Percentiles rank a stretch among this genome's conserved stretches.
phyloP scores from a whole-genome alignment of 2,797 vertebrate genomes.

The Ara ararauna region DNA sequence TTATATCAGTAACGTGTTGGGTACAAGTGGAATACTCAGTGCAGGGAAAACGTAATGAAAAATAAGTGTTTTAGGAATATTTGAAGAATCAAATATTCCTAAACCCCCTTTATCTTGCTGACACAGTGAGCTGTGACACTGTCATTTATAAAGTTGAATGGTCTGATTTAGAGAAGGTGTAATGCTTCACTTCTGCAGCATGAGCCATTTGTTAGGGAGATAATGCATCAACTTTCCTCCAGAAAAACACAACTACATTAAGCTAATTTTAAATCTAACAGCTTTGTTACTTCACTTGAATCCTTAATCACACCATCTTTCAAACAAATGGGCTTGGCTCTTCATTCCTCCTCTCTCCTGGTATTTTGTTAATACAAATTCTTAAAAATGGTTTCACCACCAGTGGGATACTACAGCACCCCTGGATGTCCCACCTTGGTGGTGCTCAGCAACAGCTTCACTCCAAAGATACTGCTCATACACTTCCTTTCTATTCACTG shows the following conservation, averaged over 20 bases:
- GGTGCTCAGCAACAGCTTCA: neutral
- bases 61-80: conserved; percentile 10
- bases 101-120: neutral
- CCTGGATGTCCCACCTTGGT: neutral
- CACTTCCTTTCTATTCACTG: neutral
- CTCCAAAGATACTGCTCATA: neutral
- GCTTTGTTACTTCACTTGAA: conserved; percentile 36
- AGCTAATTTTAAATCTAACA: conserved; percentile 35
- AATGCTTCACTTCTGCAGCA: neutral
- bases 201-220: conserved; percentile 30
- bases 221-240: neutral
- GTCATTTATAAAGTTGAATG: conserved; percentile 12
- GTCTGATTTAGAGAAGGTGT: neutral
- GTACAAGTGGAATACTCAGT: neutral
- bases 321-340: neutral
- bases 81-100: conserved; percentile 31
- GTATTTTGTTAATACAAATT: neutral
- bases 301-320: neutral
- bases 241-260: neutral
- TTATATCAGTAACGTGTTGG: neutral
- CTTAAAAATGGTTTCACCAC: neutral
- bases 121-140: neutral
- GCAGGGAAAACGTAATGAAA: neutral
- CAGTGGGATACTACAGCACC: neutral
- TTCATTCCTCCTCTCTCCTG: neutral